Evolutionary conservation across 2,888 invertebrate species (phyloP).

Genomic region (Griposia aprilina): DNA sequence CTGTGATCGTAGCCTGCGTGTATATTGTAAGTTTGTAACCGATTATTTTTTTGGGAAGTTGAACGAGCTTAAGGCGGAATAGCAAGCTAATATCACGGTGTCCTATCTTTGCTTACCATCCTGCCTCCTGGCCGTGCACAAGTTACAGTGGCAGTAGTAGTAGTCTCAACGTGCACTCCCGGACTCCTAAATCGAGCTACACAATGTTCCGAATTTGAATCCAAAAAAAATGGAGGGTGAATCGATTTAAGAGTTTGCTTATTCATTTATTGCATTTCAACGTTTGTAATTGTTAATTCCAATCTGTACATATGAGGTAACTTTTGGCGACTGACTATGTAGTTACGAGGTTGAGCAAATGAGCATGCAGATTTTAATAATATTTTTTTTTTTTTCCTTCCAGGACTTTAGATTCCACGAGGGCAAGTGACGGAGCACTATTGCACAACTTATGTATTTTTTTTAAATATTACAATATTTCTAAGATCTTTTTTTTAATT

Average conservation of each 20-base stretch:
- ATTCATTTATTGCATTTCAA: background rate
- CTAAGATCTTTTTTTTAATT: too few relatives aligned
- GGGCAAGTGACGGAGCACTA: conserved; percentile 20
- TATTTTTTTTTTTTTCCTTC: conserved; percentile 17
- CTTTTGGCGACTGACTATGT: background rate
- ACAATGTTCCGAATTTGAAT: background rate
- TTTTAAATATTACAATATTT: too few relatives aligned
- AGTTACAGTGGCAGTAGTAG: background rate
- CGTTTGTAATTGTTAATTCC: background rate
- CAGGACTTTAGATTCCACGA: conserved; percentile 43
- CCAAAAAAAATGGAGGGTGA: background rate
- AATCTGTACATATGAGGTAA: background rate
- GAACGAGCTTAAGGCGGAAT: background rate
- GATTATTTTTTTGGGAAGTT: background rate
- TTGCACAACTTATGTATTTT: background rate
- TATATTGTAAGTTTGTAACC: conserved; percentile 61
- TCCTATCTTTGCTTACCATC: background rate
- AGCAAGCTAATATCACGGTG: background rate
- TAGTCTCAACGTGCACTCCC: background rate
- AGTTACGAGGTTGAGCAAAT: background rate
- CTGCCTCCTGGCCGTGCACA: background rate
- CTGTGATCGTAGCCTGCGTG: conserved; percentile 76
- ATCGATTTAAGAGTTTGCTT: background rate
- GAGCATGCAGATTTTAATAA: background rate
- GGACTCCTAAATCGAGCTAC: background rate